Percentiles rank a stretch among this genome's conserved stretches.
Conservation (phyloP, 2,113 vertebrate genomes). For the Actenoides lindsayi region DNA sequence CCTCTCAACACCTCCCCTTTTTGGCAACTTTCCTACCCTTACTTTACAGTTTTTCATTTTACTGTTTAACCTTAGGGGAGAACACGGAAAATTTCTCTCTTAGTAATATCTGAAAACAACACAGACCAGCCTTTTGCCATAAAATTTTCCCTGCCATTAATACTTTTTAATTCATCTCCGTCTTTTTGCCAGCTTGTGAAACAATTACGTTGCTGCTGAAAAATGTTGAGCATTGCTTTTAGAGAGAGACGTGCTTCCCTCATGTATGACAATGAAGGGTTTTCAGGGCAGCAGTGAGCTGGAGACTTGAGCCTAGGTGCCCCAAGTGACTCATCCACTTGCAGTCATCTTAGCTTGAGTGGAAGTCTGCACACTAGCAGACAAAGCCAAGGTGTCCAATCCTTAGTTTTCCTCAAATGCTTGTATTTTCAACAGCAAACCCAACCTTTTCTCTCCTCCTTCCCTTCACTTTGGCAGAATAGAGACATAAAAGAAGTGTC, state of each 20-base stretch:
- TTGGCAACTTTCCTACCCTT: constrained; percentile 49
- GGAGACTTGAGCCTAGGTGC: not conserved
- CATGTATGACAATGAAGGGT: not conserved
- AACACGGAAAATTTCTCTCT: not conserved
- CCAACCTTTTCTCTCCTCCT: not conserved
- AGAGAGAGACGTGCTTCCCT: not conserved
- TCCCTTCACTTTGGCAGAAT: not conserved
- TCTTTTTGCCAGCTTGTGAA: constrained; percentile 50
- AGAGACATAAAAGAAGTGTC: not conserved
- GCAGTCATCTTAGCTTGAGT: not conserved
- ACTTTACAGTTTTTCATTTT: constrained; percentile 28
- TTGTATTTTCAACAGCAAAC: not conserved
- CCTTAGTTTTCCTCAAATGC: not conserved
- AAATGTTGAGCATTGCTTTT: constrained; percentile 29
- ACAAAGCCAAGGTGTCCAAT: not conserved
- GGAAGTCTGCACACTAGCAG: not conserved
- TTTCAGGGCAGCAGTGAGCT: not conserved
- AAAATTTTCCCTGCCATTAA: constrained; percentile 37
- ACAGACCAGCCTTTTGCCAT: not conserved
- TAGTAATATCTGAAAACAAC: constrained; percentile 22
- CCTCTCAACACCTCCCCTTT: constrained; percentile 26
- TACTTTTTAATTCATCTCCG: constrained; percentile 44
- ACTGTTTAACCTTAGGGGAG: constrained; percentile 30
- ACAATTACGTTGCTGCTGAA: constrained; percentile 21
- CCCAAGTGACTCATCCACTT: not conserved